A percentile compares a stretch with the other conserved stretches of the same genome.
Conservation (phyloP, 2,797 vertebrate species). For the Argyrosomus regius region DNA sequence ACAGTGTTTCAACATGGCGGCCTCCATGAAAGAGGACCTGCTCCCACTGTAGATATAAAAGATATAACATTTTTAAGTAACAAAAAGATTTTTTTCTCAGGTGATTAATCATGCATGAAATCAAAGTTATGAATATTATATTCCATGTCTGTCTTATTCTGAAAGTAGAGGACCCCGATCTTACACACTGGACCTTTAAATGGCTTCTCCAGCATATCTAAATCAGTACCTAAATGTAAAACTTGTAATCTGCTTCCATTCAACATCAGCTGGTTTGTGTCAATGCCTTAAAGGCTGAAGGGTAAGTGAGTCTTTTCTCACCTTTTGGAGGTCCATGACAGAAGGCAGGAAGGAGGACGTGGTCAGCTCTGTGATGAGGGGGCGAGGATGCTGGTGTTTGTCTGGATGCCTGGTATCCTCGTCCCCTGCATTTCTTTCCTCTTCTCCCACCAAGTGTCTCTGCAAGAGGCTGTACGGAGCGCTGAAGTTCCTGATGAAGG, state of each 20-base stretch:
- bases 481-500: conserved; percentile 96
- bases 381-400: conserved; percentile 57
- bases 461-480: conserved; percentile 90
- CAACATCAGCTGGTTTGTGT: background rate
- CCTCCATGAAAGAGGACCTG: no score
- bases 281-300: background rate
- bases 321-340: conserved; percentile 89
- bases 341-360: conserved; percentile 88
- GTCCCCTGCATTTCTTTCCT: conserved; percentile 8
- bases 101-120: no score
- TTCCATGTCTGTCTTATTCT: no score
- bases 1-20: no score
- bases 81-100: no score
- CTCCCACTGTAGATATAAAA: no score
- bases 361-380: conserved; percentile 91
- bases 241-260: background rate
- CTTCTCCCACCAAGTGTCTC: conserved; percentile 91
- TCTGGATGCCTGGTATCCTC: conserved; percentile 60
- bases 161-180: no score
- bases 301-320: conserved; percentile 48
- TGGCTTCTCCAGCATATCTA: no score
- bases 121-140: no score
- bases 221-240: no score
- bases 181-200: no score
- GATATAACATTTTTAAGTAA: no score